Evolutionary conservation across 1,140 invertebrate genomes (phyloP).

Genomic region (Platyura marginata): DNA sequence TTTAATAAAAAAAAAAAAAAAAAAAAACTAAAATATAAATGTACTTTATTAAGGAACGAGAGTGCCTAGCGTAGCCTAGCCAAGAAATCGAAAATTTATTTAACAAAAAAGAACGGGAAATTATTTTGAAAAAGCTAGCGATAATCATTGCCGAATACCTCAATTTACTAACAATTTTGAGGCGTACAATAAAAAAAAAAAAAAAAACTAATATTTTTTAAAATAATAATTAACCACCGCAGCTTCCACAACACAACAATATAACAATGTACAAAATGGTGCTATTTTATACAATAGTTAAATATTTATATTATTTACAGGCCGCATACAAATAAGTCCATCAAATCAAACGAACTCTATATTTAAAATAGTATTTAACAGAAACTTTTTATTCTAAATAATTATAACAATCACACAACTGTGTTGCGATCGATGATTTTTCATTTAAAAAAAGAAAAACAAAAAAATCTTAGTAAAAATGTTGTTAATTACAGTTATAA

Average conservation of each 20-base stretch:
- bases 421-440: too few relatives aligned
- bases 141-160: background rate
- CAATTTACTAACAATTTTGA: background rate
- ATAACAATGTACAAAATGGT: conserved; percentile 1
- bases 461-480: background rate
- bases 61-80: background rate
- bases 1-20: background rate
- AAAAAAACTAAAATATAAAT: background rate
- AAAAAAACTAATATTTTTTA: background rate
- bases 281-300: conserved; percentile 1
- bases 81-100: background rate
- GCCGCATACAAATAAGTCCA: background rate
- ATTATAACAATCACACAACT: too few relatives aligned
- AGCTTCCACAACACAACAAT: background rate
- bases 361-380: background rate
- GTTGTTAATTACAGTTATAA: background rate
- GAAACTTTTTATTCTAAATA: background rate
- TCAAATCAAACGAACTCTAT: too few relatives aligned
- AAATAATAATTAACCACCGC: background rate
- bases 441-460: background rate
- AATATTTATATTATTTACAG: background rate
- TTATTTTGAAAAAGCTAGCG: background rate
- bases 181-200: background rate
- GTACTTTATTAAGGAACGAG: conserved; percentile 1
- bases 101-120: background rate